phyloP scores from a whole-genome alignment of 2,888 invertebrate species.

The Saturnia pavonia region DNA sequence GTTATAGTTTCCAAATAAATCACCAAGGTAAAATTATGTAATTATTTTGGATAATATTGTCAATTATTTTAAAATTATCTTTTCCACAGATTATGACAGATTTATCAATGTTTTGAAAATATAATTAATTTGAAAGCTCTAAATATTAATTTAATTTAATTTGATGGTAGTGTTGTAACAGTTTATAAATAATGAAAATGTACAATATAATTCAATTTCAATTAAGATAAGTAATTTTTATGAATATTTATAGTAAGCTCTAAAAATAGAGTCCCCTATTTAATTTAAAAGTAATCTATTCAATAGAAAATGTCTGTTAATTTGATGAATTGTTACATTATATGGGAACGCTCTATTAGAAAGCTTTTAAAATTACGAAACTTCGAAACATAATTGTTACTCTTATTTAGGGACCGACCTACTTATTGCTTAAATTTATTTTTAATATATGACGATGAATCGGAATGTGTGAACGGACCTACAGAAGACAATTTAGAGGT shows the following conservation, averaged over 20 bases:
- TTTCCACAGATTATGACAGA: too few relatives aligned
- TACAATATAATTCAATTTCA: too few relatives aligned
- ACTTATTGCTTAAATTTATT: not conserved
- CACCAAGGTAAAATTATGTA: too few relatives aligned
- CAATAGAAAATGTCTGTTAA: not conserved
- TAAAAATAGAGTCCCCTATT: not conserved
- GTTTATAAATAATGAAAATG: too few relatives aligned
- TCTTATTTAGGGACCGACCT: not conserved
- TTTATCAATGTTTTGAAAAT: too few relatives aligned
- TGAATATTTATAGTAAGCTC: not conserved
- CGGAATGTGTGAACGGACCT: constrained; percentile 33
- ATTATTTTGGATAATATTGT: too few relatives aligned
- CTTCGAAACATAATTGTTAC: not conserved
- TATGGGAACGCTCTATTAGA: not conserved
- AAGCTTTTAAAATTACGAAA: not conserved
- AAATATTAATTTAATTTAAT: too few relatives aligned
- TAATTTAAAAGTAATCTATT: not conserved
- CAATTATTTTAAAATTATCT: too few relatives aligned
- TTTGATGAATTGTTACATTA: not conserved
- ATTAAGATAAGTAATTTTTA: too few relatives aligned
- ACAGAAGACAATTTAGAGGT: constrained; percentile 18
- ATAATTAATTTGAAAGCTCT: too few relatives aligned
- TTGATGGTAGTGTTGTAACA: too few relatives aligned
- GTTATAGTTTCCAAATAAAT: too few relatives aligned
- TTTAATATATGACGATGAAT: not conserved